Conservation (phyloP, 2,797 vertebrate genomes). For the Salarias fasciatus region DNA sequence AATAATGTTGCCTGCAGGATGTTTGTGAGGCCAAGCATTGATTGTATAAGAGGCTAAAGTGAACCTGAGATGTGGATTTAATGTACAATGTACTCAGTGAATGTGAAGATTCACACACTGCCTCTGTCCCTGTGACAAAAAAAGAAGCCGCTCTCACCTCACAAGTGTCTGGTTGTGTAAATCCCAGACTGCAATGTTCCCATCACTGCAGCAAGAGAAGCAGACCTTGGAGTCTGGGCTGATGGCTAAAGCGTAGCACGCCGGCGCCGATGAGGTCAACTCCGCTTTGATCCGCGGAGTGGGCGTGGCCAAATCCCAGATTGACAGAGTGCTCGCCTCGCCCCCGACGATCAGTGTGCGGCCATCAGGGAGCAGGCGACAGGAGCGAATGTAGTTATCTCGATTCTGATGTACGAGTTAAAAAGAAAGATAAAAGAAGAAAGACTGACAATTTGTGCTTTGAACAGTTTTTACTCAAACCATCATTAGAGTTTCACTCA, state of each 20-base stretch:
- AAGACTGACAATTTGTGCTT: not conserved
- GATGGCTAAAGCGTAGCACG: conserved; percentile 96
- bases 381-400: conserved; percentile 98
- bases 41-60: conserved; percentile 2
- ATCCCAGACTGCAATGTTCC: conserved; percentile 97
- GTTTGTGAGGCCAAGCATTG: not conserved
- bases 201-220: conserved; percentile 97
- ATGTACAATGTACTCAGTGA: too few species aligned
- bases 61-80: not conserved
- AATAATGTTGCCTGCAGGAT: not conserved
- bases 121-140: conserved; percentile 7
- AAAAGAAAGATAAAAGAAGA: not conserved
- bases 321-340: conserved; percentile 95
- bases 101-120: not conserved
- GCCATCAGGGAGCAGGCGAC: conserved; percentile 94
- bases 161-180: conserved; percentile 97
- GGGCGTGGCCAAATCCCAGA: conserved; percentile 96
- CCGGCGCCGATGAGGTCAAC: conserved; percentile 93
- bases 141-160: conserved; percentile 80
- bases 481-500: conserved; percentile 71
- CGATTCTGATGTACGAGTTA: conserved; percentile 84
- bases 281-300: conserved; percentile 97
- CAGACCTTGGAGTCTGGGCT: conserved; percentile 98
- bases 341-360: conserved; percentile 95
- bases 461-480: too few species aligned